Conservation (phyloP, 2,113 vertebrate genomes). For the Archilochus colubris region DNA sequence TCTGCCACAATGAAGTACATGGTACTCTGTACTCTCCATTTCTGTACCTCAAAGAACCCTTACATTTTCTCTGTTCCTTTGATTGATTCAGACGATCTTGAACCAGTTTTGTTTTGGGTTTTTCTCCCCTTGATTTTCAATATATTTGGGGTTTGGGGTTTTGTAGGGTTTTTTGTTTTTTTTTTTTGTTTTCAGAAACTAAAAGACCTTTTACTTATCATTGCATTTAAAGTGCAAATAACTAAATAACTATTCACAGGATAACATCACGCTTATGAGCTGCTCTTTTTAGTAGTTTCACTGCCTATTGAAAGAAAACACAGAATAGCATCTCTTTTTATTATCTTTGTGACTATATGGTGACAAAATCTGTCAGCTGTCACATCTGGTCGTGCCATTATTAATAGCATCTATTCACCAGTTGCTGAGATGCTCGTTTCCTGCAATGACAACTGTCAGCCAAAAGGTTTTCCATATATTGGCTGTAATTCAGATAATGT, state of each 20-base stretch:
- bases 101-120: neutral
- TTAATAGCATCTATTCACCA: neutral
- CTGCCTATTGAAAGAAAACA: neutral
- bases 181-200: neutral
- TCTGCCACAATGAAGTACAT: neutral
- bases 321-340: neutral
- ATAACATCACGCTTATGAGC: neutral
- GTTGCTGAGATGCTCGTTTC: neutral
- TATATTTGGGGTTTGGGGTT: neutral
- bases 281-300: neutral
- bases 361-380: slow-evolving; percentile 27
- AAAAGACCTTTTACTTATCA: neutral
- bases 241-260: neutral
- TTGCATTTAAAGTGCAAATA: neutral
- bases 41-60: neutral
- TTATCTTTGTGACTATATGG: neutral
- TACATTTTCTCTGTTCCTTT: neutral
- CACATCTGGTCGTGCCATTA: neutral
- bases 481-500: neutral
- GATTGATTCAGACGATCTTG: neutral
- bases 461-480: neutral
- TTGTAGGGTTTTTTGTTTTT: neutral
- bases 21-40: neutral
- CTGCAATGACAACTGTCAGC: neutral
- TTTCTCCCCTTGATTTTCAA: neutral